A percentile compares a stretch with the other conserved stretches of the same genome.
These are phyloP conservation scores for Rhinoderma darwinii DNA, from an alignment of 2,113 vertebrate genomes.

Conservation along the genomic window DNA sequence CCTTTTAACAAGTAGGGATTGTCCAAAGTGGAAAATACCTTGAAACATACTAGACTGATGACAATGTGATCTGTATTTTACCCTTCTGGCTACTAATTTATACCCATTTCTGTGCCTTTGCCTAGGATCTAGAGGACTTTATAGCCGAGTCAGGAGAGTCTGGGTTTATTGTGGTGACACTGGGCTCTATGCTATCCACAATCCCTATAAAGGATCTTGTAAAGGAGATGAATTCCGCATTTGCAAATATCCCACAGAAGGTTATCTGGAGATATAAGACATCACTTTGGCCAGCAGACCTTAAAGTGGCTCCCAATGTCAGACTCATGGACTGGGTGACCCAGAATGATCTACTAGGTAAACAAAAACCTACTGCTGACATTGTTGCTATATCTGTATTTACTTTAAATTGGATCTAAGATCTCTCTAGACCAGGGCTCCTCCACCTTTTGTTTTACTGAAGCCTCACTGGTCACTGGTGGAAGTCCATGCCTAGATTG, in stretches of 20 bases:
- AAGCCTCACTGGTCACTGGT: no score
- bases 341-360: conserved; percentile 67
- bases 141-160: conserved; percentile 64
- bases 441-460: no score
- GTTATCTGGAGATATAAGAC: conserved; percentile 68
- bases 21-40: no score
- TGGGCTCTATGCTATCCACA: conserved; percentile 70
- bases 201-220: conserved; percentile 61
- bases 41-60: no score
- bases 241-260: conserved; percentile 66
- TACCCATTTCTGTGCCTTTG: neutral
- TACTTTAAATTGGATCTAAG: no score
- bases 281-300: conserved; percentile 60
- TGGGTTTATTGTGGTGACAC: conserved; percentile 69
- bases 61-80: no score
- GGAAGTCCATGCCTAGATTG: no score
- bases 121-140: conserved; percentile 72
- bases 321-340: conserved; percentile 64
- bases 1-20: no score
- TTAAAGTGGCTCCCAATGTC: conserved; percentile 64
- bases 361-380: conserved; percentile 73
- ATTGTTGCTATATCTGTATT: no score
- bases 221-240: conserved; percentile 67
- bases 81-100: no score
- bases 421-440: no score